Conservation (phyloP, 1,140 invertebrate genomes). For the Lordiphosa stackelbergi region DNA sequence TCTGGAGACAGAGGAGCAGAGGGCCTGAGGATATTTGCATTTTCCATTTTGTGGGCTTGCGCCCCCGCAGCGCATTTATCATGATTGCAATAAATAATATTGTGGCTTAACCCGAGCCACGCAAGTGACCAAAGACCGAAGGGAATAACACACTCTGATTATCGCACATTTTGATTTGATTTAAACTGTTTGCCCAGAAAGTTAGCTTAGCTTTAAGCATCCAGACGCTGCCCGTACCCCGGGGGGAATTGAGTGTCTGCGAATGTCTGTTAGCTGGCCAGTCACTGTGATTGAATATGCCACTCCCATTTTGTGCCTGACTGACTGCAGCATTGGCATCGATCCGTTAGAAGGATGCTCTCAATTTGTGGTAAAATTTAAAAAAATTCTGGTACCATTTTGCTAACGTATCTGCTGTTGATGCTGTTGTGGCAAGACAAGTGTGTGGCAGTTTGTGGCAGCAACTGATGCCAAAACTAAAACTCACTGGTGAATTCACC, state of each 20-base stretch:
- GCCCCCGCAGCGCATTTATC: conserved; percentile 39
- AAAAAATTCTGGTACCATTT: conserved; percentile 42
- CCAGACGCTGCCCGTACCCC: neutral
- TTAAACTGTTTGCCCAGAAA: conserved; percentile 21
- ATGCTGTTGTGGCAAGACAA: conserved; percentile 9
- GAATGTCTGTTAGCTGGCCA: conserved; percentile 18
- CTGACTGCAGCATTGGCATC: conserved; percentile 27
- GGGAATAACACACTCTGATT: neutral
- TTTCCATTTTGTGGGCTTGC: conserved; percentile 34
- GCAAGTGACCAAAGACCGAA: conserved; percentile 19
- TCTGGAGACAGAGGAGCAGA: conserved; percentile 37
- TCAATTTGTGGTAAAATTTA: conserved; percentile 51
- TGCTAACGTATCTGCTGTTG: conserved; percentile 5
- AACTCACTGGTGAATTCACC: conserved; percentile 59
- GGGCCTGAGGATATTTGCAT: conserved; percentile 43
- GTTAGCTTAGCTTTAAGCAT: conserved; percentile 13
- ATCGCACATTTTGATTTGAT: conserved; percentile 14
- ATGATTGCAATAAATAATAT: conserved; percentile 65
- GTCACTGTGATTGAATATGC: conserved; percentile 31
- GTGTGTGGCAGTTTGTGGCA: conserved; percentile 38
- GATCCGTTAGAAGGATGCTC: conserved; percentile 38
- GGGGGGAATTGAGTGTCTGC: neutral
- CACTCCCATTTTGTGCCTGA: conserved; percentile 1
- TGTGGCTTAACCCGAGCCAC: conserved; percentile 33
- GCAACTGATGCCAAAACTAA: conserved; percentile 20